A percentile compares a stretch with the other conserved stretches of the same genome.
Conservation (phyloP, 2,113 vertebrate genomes). For the Oryctolagus cuniculus region DNA sequence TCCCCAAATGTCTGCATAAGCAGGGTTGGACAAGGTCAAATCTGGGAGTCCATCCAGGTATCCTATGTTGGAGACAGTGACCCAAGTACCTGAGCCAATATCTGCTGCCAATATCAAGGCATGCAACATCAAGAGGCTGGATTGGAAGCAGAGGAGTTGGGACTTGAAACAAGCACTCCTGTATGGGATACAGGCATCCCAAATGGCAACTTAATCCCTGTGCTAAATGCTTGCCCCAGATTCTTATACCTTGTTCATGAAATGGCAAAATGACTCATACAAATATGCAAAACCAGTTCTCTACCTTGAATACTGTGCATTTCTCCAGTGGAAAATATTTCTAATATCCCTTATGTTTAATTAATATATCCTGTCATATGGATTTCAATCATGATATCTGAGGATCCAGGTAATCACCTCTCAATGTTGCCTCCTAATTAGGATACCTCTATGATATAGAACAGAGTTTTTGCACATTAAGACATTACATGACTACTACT, state of each 20-base stretch:
- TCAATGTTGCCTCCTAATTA: conserved; percentile 13
- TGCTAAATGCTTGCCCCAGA: too few species aligned
- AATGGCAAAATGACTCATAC: neutral
- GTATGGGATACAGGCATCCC: too few species aligned
- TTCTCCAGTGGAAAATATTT: conserved; percentile 20
- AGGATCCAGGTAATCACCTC: neutral
- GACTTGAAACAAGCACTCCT: too few species aligned
- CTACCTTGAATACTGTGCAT: neutral
- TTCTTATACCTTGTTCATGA: neutral
- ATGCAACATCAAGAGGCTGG: too few species aligned
- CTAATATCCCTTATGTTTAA: neutral
- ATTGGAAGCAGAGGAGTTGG: too few species aligned
- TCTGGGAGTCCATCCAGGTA: too few species aligned
- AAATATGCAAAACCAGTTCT: neutral
- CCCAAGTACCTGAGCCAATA: too few species aligned
- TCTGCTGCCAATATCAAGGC: too few species aligned
- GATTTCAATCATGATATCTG: conserved; percentile 16
- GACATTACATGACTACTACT: neutral
- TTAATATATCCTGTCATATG: conserved; percentile 5
- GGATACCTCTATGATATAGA: neutral
- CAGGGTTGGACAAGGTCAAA: too few species aligned
- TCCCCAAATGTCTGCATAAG: too few species aligned
- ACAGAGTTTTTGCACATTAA: neutral
- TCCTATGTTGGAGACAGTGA: too few species aligned
- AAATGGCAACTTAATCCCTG: too few species aligned